These are phyloP conservation scores for Aphidoletes aphidimyza DNA, from an alignment of 2,888 invertebrate species.

Conservation along the genomic window DNA sequence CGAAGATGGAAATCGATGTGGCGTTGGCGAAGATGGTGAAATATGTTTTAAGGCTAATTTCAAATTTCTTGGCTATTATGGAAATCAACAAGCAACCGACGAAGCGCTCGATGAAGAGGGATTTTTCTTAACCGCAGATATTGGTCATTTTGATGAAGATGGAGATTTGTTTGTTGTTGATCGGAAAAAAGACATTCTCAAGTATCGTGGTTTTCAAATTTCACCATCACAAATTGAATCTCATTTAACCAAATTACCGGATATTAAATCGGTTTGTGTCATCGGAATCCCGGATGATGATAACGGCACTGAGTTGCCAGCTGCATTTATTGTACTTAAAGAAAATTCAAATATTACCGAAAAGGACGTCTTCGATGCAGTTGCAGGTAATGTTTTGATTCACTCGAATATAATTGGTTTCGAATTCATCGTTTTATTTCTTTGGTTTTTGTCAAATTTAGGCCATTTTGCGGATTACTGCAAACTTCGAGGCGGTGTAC, in stretches of 20 bases:
- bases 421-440: not conserved
- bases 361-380: conserved; percentile 58
- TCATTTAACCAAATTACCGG: conserved; percentile 59
- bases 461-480: not conserved
- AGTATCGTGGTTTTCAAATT: too few species aligned
- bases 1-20: conserved; percentile 60
- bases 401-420: not conserved
- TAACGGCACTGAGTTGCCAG: conserved; percentile 61
- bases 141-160: too few species aligned
- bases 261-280: conserved; percentile 62
- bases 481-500: not conserved
- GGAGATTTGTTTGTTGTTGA: too few species aligned
- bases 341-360: conserved; percentile 58
- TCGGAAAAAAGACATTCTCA: too few species aligned
- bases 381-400: not conserved
- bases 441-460: not conserved
- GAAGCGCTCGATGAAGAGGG: too few species aligned
- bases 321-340: conserved; percentile 61
- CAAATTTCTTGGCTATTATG: too few species aligned
- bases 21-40: conserved; percentile 61
- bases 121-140: too few species aligned
- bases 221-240: too few species aligned
- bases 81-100: conserved; percentile 60
- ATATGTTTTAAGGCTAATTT: conserved; percentile 60
- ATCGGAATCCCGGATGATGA: conserved; percentile 61